phyloP scores from a whole-genome alignment of 2,113 vertebrate species.

The Eulemur rufifrons region DNA sequence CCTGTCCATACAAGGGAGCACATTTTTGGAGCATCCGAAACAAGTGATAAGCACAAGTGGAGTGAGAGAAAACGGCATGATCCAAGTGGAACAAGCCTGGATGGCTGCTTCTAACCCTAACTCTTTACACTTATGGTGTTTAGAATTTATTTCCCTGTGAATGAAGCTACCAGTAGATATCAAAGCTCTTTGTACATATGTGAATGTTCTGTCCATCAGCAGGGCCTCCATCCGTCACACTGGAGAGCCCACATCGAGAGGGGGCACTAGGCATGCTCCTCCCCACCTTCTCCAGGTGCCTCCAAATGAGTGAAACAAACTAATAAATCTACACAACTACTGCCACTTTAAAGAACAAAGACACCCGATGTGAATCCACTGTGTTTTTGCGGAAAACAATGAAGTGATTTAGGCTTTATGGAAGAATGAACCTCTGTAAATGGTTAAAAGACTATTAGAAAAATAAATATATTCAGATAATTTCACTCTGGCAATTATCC shows the following conservation, averaged over 20 bases:
- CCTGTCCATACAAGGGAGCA: background rate
- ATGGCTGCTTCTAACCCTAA: background rate
- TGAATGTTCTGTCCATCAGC: background rate
- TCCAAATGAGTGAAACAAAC: background rate
- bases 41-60: background rate
- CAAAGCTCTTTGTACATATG: background rate
- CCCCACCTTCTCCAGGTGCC: fast-evolving
- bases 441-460: background rate
- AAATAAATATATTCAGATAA: background rate
- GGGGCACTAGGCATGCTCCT: no score
- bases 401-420: background rate
- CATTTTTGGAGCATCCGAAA: background rate
- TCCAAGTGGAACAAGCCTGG: background rate
- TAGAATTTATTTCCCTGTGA: background rate
- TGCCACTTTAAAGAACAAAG: background rate
- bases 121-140: background rate
- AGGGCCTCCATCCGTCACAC: background rate
- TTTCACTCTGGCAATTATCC: background rate
- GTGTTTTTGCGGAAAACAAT: background rate
- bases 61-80: background rate
- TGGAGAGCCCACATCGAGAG: background rate
- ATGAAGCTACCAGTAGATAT: background rate
- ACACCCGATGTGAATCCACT: background rate
- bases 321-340: background rate
- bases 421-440: background rate